Conservation (phyloP, 2,888 invertebrate species). For the Ophion slaviceki region DNA sequence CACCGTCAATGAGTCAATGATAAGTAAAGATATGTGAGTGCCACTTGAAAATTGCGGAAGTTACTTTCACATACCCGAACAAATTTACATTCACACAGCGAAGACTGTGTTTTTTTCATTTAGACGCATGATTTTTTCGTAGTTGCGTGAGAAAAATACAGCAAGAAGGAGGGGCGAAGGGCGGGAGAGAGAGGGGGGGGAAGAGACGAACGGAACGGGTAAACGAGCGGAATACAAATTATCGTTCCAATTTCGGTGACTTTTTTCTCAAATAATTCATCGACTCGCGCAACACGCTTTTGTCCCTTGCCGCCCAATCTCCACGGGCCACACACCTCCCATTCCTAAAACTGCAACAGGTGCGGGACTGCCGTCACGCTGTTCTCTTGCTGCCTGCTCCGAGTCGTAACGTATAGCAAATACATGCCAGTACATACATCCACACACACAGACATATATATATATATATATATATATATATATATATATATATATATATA, state of each 20-base stretch:
- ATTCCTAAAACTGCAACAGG: constrained; percentile 60
- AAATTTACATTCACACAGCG: background rate
- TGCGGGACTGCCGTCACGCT: constrained; percentile 51
- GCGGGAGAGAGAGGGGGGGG: background rate
- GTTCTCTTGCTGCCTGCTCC: constrained; percentile 38
- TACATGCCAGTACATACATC: background rate
- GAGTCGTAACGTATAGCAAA: constrained; percentile 10
- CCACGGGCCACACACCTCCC: constrained; percentile 8
- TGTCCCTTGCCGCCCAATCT: constrained; percentile 38
- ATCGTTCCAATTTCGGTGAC: constrained; percentile 79
- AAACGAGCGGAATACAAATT: constrained; percentile 28
- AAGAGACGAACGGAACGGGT: background rate
- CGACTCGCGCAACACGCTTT: constrained; percentile 55
- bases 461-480: too few species aligned
- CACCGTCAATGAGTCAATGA: background rate
- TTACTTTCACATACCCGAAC: background rate
- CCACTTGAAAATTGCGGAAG: background rate
- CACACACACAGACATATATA: background rate
- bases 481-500: too few species aligned
- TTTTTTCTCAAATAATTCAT: constrained; percentile 81
- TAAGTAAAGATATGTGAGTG: background rate
- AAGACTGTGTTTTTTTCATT: background rate
- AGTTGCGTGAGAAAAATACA: too few species aligned
- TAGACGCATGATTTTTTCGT: too few species aligned
- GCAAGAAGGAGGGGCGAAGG: too few species aligned